Base-by-base conservation (phyloP, 2,888 invertebrate species). In the Herminia tarsipennalis region DNA sequence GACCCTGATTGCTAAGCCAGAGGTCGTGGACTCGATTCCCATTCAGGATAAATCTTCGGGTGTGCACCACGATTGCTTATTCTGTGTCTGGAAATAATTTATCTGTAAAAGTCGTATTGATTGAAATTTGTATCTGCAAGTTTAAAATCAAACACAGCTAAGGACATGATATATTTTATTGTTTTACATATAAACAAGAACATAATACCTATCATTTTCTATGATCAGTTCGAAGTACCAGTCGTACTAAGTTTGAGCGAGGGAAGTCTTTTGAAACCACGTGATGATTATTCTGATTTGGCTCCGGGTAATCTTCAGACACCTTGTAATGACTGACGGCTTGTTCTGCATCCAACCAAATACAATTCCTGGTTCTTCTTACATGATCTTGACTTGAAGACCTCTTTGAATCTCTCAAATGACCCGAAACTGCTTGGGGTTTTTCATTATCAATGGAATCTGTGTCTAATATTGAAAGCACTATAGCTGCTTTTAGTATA, bases 231-330 rank as follows among this genome's bases (percentile, higher is more conserved):
- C 37, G 33, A 5, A 14, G 10, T 5, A 33, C 2, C 5, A 56
- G 18, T 16, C 56, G 33, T 1, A 65, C 34, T 8, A 64, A 8
- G 45, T 76, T 74, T 1, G 75, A 58, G 0, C 53, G 43, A 6
- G 77, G 75, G 32, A 68, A 77, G 37, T 77, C 77, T 14, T 60
- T 53, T 1, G 77, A 77, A 6, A 77, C 58, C 2, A 62, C 40
- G 29, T 74, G 69, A 30, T 51, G 70, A 22, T 64, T 63, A 0
- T 69, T 67, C 18, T 45, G 43, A n/a, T 43, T 50, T 0, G 10
- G 2, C 12, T 69, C 69, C 2, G 73, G 73, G 33, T 48, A 71
- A 35, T 77, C 75, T 48, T 72, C 66, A 0, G 77, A 75, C 1
- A 77, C 65, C 25, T 56, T 76, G 21, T 67, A 61, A 36, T 68